Base-by-base conservation (phyloP, 2,113 vertebrate species). In the Eretmochelys imbricata region DNA sequence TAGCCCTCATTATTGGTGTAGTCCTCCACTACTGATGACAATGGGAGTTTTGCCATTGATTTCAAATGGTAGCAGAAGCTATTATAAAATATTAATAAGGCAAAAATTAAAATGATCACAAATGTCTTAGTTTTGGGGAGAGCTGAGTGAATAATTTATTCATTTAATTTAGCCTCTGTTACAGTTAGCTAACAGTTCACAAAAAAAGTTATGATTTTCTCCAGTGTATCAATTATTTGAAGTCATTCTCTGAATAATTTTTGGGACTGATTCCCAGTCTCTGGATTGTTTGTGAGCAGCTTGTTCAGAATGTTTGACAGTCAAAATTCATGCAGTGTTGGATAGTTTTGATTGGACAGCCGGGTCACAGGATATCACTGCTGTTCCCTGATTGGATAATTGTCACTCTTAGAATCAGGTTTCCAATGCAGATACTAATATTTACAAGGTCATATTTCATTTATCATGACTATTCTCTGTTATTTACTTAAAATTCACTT, bases 161-260 rank as follows among this genome's bases (percentile, higher is more conserved):
- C 24, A 14, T 0, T 82, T 79, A 90, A 65, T 83, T 87, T 65
- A 93, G 80, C 54, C 84, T 90, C 35, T 89, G 88, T 20, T 90
- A 48, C 89, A 19, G 3, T 93, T 94, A 94, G 89, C 59, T 46
- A 84, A 38, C 12, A 49, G 88, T 93, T 97, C 94, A 96, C 42
- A 50, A 49, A 87, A 65, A 72, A 93, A 94, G 92, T 96, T 93
- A 94, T 80, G 80, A 89, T 51, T 93, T 94, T 59, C 91, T 96
- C 93, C 95, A 96, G 31, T 8, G 49, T 55, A 93, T 95, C 0
- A 0, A 89, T 96, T 96, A 93, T 72, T 25, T 72, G 69, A 72
- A 22, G 65, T 72, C n/a, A 72, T 72, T 38, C 8, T 90, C 91
- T 96, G 91, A 93, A 82, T 80, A 16, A 0, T 85, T 97, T 96